Evolutionary conservation across 2,797 vertebrate genomes (phyloP).

Genomic region (Anas bahamensis): DNA sequence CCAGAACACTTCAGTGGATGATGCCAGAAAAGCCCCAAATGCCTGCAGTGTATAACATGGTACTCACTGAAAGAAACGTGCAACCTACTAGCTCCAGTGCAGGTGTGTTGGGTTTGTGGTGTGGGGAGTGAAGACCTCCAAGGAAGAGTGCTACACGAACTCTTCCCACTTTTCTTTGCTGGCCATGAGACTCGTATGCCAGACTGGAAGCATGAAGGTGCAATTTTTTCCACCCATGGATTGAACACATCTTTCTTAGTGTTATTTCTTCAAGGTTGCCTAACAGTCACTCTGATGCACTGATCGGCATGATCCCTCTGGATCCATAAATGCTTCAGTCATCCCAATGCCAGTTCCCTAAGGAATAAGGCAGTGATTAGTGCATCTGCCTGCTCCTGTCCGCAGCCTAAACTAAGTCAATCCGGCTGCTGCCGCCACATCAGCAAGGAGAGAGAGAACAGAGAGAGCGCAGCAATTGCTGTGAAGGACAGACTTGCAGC

Average conservation of each 20-base stretch:
- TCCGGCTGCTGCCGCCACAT: rapidly evolving
- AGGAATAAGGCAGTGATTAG: not conserved
- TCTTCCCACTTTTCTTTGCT: not conserved
- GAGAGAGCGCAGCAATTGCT: not conserved
- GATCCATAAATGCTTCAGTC: not conserved
- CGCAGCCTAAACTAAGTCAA: not conserved
- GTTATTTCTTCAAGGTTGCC: not conserved
- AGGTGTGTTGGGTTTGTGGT: not conserved
- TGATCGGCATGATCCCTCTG: not conserved
- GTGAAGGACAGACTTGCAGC: not conserved
- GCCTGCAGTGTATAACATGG: not conserved
- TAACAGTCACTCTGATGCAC: not conserved
- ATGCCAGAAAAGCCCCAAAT: not conserved
- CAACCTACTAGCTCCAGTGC: not conserved
- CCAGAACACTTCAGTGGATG: not conserved
- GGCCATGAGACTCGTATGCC: not conserved
- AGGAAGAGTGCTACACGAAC: not conserved
- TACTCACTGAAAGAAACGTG: not conserved
- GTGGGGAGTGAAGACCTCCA: not conserved
- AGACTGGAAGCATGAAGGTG: not conserved
- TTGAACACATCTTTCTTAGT: not conserved
- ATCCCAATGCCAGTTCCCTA: not conserved
- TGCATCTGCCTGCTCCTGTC: not conserved
- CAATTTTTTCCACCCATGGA: not conserved
- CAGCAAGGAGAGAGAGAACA: not conserved